These are phyloP conservation scores for Zhengitettix transpicula DNA, from an alignment of 2,888 invertebrate genomes.

Conservation along the genomic window DNA sequence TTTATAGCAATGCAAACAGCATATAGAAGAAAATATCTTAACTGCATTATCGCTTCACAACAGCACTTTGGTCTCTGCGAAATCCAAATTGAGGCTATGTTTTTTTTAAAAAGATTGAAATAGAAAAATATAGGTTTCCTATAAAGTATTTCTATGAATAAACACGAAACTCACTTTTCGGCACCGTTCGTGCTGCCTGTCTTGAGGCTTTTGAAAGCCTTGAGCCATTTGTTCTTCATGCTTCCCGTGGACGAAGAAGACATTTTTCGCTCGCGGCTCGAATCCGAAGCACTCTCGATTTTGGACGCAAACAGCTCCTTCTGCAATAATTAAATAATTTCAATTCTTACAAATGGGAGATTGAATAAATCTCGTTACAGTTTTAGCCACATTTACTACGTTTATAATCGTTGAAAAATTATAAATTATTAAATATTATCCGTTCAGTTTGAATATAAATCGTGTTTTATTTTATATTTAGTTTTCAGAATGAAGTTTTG, in stretches of 20 bases:
- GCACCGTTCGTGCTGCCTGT: constrained; percentile 25
- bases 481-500: no score
- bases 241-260: constrained; percentile 70
- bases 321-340: constrained; percentile 33
- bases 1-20: no score
- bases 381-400: no score
- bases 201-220: constrained; percentile 88
- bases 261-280: constrained; percentile 64
- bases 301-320: constrained; percentile 71
- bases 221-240: constrained; percentile 95
- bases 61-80: no score
- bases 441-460: no score
- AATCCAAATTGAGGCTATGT: no score
- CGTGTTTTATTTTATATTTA: no score
- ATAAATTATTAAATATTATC: no score
- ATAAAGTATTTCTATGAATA: not conserved
- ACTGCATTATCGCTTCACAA: no score
- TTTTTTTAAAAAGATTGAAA: no score
- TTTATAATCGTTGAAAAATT: no score
- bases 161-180: not conserved
- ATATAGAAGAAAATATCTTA: no score
- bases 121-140: not conserved
- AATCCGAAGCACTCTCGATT: constrained; percentile 42
- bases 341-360: constrained; percentile 6
- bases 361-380: not conserved